Conservation (phyloP, 2,888 invertebrate genomes). For the Onchidella celtica region DNA sequence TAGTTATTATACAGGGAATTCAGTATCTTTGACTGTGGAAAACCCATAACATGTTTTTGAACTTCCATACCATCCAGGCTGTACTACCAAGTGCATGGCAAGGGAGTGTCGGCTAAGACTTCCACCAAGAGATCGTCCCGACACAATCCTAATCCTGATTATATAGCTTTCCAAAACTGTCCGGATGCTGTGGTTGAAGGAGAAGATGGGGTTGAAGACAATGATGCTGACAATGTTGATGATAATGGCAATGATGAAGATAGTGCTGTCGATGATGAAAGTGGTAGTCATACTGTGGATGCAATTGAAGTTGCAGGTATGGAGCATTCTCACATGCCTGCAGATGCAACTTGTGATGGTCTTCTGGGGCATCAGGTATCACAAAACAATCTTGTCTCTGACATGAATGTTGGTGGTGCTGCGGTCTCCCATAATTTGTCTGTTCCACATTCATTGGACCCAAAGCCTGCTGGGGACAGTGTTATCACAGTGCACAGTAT, state of each 20-base stretch:
- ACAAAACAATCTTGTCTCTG: neutral
- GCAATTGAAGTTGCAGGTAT: neutral
- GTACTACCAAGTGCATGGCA: slow-evolving; percentile 41
- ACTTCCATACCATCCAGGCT: no score
- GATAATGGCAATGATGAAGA: neutral
- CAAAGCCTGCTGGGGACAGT: neutral
- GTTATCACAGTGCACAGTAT: neutral
- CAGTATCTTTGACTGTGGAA: no score
- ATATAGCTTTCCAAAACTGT: slow-evolving; percentile 35
- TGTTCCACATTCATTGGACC: neutral
- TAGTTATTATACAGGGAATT: no score
- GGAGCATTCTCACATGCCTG: neutral
- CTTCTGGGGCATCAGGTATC: neutral
- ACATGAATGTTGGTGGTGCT: neutral
- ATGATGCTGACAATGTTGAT: neutral
- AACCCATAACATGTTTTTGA: no score
- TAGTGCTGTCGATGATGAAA: neutral
- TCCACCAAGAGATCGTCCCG: slow-evolving; percentile 37
- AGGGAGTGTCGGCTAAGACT: slow-evolving; percentile 43
- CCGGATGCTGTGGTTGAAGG: neutral
- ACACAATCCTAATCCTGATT: slow-evolving; percentile 43
- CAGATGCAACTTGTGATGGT: neutral
- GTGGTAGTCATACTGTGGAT: neutral
- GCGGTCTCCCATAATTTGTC: neutral
- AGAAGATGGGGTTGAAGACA: neutral